Evolutionary conservation across 2,888 invertebrate species (phyloP), one percentile per base, ranked within the genome.

Genomic region (Belgica antarctica): DNA sequence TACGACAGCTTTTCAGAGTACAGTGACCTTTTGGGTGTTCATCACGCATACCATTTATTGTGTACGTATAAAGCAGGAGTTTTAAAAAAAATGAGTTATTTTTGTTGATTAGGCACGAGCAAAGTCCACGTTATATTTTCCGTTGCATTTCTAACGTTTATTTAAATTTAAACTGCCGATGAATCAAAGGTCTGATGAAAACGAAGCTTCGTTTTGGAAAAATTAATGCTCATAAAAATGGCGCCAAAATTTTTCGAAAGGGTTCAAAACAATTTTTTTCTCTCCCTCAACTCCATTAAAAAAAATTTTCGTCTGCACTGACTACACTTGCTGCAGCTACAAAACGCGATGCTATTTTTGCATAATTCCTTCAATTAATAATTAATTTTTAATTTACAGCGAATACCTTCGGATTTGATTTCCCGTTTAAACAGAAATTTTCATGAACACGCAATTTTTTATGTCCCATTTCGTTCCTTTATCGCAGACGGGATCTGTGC

Each of bases 11-110:
- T 15, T 41, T 10, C 17, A 4, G 17, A 46, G 63, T 41, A 25
- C 25, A 22, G 63, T 63, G 63, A 63, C 63, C 63, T 63, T 41
- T 28, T 24, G 4, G 52, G 8, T 12, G 24, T 15, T 19, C 7
- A 52, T 15, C 22, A 19, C 24, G 52, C 52, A 41, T 15, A 52
- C 52, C 22, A 10, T 52, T 52, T 15, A 4, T 5, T 52, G 52
- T 15, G 52, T 52, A 8, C 12, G 46, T 46, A 15, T 7, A 15
- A 7, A 12, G 4, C 10, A 10, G 31, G 31, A 41, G 41, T 41
- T 31, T 31, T n/a, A n/a, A n/a, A n/a, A n/a, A n/a, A n/a, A n/a
- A n/a, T n/a, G n/a, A n/a, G n/a, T n/a, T n/a, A n/a, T n/a, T n/a
- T n/a, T n/a, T n/a, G n/a, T n/a, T n/a, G n/a, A n/a, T n/a, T n/a